Evolutionary conservation across 2,888 invertebrate species (phyloP).

Genomic region (Sesia bembeciformis): DNA sequence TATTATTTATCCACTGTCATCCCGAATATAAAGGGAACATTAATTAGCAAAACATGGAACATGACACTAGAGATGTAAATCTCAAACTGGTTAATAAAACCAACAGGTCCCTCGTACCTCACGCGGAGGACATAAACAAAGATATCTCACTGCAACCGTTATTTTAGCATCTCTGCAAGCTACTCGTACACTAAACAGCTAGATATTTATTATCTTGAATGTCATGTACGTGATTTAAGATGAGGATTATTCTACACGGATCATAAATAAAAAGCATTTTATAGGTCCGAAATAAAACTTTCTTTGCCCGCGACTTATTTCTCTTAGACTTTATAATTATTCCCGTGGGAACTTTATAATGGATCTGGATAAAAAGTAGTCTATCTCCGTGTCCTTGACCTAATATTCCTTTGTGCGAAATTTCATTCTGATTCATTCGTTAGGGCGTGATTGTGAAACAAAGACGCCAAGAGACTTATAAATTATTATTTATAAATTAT

Average conservation of each 20-base stretch:
- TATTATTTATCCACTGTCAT: background rate
- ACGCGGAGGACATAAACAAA: conserved; percentile 17
- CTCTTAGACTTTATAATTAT: too few species aligned
- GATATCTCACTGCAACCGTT: conserved; percentile 20
- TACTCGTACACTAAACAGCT: background rate
- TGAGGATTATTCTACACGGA: background rate
- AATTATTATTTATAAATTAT: too few species aligned
- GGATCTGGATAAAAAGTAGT: too few species aligned
- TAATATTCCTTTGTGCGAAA: too few species aligned
- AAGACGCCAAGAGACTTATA: too few species aligned
- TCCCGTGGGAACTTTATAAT: too few species aligned
- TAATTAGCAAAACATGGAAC: conserved; percentile 39
- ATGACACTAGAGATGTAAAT: conserved; percentile 33
- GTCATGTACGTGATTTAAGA: background rate
- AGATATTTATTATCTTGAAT: background rate
- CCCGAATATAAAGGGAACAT: conserved; percentile 4
- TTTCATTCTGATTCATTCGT: too few species aligned
- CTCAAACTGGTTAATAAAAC: conserved; percentile 34
- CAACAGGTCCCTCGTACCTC: conserved; percentile 30
- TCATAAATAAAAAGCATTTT: too few species aligned
- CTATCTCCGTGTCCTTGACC: too few species aligned
- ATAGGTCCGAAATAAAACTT: too few species aligned
- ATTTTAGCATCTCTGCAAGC: conserved; percentile 22
- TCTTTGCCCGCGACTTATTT: too few species aligned
- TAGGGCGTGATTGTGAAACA: too few species aligned